phyloP scores from a whole-genome alignment of 2,888 invertebrate species.

The Flexamia atlantica region DNA sequence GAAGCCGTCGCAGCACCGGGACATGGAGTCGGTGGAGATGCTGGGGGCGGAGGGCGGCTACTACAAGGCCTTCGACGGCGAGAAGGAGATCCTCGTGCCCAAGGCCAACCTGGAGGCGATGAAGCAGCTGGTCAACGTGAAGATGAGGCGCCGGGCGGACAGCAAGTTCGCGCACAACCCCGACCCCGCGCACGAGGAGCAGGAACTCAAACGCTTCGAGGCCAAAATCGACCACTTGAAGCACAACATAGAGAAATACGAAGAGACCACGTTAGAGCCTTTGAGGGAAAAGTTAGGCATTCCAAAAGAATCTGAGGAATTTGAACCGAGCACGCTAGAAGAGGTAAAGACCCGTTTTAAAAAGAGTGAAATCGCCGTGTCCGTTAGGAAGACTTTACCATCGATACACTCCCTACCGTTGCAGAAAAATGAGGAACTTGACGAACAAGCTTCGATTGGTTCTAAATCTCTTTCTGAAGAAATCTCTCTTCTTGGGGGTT shows the following conservation, averaged over 20 bases:
- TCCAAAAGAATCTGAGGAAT: too few species aligned
- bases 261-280: slow-evolving; percentile 1
- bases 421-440: neutral
- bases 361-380: neutral
- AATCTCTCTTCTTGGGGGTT: neutral
- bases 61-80: neutral
- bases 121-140: neutral
- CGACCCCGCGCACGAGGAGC: neutral
- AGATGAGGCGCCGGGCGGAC: neutral
- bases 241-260: slow-evolving; percentile 54
- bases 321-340: neutral
- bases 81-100: neutral
- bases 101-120: neutral
- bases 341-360: neutral
- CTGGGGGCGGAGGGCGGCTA: neutral
- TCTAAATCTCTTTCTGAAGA: neutral
- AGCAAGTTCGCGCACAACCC: neutral
- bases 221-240: slow-evolving; percentile 53
- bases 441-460: neutral
- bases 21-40: neutral
- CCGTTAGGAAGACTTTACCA: neutral
- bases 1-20: neutral
- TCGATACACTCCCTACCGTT: neutral
- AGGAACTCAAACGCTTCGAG: neutral
- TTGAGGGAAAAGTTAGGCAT: neutral